Base-by-base conservation (phyloP, 1,140 invertebrate species). In the Pseudomyrmex pallidus region DNA sequence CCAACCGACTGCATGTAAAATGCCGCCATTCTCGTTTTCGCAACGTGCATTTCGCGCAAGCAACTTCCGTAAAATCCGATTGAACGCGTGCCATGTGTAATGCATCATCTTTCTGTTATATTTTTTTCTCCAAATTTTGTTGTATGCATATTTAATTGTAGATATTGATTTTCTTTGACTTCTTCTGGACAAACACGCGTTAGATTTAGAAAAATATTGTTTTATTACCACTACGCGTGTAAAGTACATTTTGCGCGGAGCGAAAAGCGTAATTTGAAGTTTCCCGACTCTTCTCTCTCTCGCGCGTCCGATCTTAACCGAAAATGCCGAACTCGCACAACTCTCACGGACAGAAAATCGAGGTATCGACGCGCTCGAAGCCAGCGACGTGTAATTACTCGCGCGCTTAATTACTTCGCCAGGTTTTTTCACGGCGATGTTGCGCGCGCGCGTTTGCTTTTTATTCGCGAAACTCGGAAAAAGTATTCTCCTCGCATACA, bases 401-500 rank as follows among this genome's bases (percentile, higher is more conserved):
- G 57, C 44, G 59, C 61, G 85, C 66, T 87, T 88, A 87, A 88
- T 87, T 85, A 85, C 85, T 72, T 22, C 22, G n/a, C 46, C 64
- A 61, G 63, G 83, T 85, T 87, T 85, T 85, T 82, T 87, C 54
- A 59, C 70, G 57, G 48, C 8, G 54, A 5, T 54, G 25, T 13
- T 44, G 70, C 35, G 48, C 25, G 25, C 12, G 13, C 22, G 56
- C 35, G 17, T 73, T 74, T n/a, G 54, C 85, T 70, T 86, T 84
- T 85, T 86, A 66, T 87, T 70, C n/a, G 20, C 17, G 76, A 12
- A 61, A 74, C 54, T 59, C 48, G 44, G 67, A 52, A 54, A 87
- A 87, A 84, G 74, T 85, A 88, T 88, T 85, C 68, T 77, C 84
- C 15, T 56, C 73, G 74, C 70, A 83, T 87, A 74, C 74, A 44